Evolutionary conservation across 2,797 vertebrate genomes (phyloP).

Genomic region (Malurus leucopterus): DNA sequence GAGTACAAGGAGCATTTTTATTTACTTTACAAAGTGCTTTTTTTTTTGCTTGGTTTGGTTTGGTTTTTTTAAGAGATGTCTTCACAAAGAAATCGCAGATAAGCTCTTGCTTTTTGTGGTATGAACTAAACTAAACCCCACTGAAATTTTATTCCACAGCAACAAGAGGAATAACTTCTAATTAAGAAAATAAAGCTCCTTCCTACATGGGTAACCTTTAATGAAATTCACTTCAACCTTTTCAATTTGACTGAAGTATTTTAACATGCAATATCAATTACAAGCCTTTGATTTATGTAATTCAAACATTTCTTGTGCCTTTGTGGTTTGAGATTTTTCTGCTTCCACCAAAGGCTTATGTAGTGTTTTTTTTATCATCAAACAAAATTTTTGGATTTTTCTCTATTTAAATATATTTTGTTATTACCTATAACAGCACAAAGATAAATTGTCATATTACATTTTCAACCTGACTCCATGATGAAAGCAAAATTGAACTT

Average conservation of each 20-base stretch:
- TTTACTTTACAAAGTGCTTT: not conserved
- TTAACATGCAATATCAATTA: constrained; percentile 36
- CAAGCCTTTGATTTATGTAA: constrained; percentile 40
- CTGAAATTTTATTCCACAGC: not conserved
- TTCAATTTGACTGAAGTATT: constrained; percentile 48
- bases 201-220: constrained; percentile 57
- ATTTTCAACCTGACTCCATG: not conserved
- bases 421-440: not conserved
- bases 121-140: not conserved
- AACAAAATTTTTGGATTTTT: not conserved
- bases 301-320: constrained; percentile 10
- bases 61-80: not conserved
- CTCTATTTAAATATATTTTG: not conserved
- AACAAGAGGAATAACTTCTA: constrained; percentile 2
- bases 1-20: not conserved
- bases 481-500: not conserved
- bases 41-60: not conserved
- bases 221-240: constrained; percentile 55
- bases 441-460: not conserved
- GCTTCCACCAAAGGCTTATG: not conserved
- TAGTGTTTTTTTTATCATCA: not conserved
- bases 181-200: constrained; percentile 48
- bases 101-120: not conserved
- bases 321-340: not conserved
- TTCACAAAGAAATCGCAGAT: not conserved